Conservation (phyloP, 2,797 vertebrate species). For the Paguma larvata region DNA sequence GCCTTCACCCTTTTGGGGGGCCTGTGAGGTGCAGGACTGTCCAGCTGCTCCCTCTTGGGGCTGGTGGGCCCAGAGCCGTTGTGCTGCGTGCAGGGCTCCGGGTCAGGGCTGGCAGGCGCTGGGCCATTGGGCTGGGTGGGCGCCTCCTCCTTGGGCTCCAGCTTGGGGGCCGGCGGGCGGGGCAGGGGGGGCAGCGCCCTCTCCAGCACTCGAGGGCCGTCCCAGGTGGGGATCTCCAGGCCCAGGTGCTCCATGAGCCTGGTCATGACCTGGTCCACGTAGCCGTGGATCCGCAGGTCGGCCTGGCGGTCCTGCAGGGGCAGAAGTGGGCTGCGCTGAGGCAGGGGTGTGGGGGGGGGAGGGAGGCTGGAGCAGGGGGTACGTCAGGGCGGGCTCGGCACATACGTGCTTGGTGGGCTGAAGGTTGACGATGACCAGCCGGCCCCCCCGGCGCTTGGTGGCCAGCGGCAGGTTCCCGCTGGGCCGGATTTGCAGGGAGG, state of each 20-base stretch:
- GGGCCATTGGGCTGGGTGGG: constrained; percentile 33
- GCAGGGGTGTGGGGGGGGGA: neutral
- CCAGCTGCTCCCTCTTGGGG: constrained; percentile 37
- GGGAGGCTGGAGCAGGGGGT: neutral
- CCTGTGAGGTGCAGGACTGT: accelerated
- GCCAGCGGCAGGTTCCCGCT: constrained; percentile 96
- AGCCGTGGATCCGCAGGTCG: constrained; percentile 93
- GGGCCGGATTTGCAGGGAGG: constrained; percentile 98
- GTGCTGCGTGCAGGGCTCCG: neutral
- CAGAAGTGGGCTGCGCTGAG: accelerated
- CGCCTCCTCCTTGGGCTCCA: constrained; percentile 38
- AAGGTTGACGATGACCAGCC: constrained; percentile 96
- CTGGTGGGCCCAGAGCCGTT: neutral
- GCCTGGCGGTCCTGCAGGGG: constrained; percentile 94
- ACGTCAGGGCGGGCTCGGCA: constrained; percentile 22
- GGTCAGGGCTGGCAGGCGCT: accelerated
- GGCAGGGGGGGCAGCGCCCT: constrained; percentile 61
- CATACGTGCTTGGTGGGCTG: constrained; percentile 98
- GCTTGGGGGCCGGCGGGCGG: neutral
- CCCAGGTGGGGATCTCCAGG: constrained; percentile 94
- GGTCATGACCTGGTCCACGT: constrained; percentile 95
- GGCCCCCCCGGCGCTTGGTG: constrained; percentile 97
- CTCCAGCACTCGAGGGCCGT: constrained; percentile 91
- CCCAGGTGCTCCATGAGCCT: constrained; percentile 94
- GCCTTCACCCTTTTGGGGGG: constrained; percentile 86